Base-by-base conservation (phyloP, 2,113 vertebrate genomes). In the Festucalex cinctus region DNA sequence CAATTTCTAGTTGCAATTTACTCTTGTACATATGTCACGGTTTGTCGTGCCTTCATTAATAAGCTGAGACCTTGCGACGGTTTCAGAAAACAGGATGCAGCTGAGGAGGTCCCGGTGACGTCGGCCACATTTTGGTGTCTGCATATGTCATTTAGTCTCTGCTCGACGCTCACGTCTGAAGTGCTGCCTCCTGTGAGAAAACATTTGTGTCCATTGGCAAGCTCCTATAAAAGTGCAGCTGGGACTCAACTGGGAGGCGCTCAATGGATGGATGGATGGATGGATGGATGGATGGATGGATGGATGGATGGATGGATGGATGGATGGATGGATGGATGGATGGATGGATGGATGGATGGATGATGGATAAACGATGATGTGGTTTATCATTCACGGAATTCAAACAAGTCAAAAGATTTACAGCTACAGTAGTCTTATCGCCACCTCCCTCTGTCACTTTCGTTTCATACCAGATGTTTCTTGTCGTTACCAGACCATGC, bases 11-110 rank as follows among this genome's bases (percentile, higher is more conserved):
- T 48, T 9, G 19, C 19, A 20, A 48, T 48, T 24, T 56, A 24
- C 22, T 54, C n/a, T 56, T 17, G 13, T 32, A 16, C 13, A 16
- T 28, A 24, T 28, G 13, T 56, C 53, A 28, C 16, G 53, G 53
- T 22, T 56, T 10, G 6, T 28, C 28, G 24, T 12, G 53, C 13
- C 53, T 12, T 22, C 20, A 78, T 87, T 82, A 75, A 83, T 79
- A 81, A 64, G 60, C 57, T 58, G 19, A 76, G 77, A 85, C 74
- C 76, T 80, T 76, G 72, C 78, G 78, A 88, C 84, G 80, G 76
- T 49, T 59, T 66, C 75, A 62, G 86, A 90, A n/a, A 86, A 90
- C 89, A 88, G 91, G 91, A 92, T 88, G 88, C 91, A 92, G 91
- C 90, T 91, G 90, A 92, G 65, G 58, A 75, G 69, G 74, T 80